Evolutionary conservation across 2,888 invertebrate species (phyloP).

Genomic region (Erannis defoliaria): DNA sequence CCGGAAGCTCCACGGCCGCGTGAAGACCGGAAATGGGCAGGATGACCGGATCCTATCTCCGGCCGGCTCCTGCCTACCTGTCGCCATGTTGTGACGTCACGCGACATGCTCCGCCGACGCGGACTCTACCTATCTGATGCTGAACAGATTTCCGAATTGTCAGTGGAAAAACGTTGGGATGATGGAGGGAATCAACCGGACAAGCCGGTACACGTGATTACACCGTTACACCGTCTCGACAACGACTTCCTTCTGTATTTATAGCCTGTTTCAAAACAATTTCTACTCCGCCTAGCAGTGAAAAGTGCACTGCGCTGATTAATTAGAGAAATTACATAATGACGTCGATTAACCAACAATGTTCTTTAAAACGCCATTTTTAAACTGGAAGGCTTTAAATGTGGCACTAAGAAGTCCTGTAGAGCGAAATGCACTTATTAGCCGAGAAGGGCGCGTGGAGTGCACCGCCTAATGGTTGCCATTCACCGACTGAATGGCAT

Average conservation of each 20-base stretch:
- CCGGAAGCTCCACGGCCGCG: constrained; percentile 87
- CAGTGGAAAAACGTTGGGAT: constrained; percentile 30
- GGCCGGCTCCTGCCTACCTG: constrained; percentile 79
- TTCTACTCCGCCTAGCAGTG: too few species aligned
- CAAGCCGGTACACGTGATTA: constrained; percentile 1
- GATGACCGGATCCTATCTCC: constrained; percentile 87
- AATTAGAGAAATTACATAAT: constrained; percentile 46
- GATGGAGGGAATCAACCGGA: constrained; percentile 17
- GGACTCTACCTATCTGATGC: constrained; percentile 34
- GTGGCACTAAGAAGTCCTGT: constrained; percentile 80
- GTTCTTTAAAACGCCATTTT: constrained; percentile 52
- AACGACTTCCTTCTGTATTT: not conserved
- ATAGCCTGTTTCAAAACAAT: too few species aligned
- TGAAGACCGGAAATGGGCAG: constrained; percentile 87
- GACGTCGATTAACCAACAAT: constrained; percentile 46
- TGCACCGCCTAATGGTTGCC: constrained; percentile 82
- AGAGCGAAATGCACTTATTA: constrained; percentile 85
- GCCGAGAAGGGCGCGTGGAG: constrained; percentile 78
- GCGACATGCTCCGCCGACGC: constrained; percentile 49
- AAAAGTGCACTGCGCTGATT: constrained; percentile 29
- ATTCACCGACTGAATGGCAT: constrained; percentile 83
- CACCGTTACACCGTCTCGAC: too few species aligned
- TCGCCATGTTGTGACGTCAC: constrained; percentile 83
- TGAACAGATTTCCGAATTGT: constrained; percentile 45
- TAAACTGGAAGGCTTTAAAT: constrained; percentile 73